Evolutionary conservation across 2,113 vertebrate species (phyloP).

Genomic region (Cyanocitta stelleri): DNA sequence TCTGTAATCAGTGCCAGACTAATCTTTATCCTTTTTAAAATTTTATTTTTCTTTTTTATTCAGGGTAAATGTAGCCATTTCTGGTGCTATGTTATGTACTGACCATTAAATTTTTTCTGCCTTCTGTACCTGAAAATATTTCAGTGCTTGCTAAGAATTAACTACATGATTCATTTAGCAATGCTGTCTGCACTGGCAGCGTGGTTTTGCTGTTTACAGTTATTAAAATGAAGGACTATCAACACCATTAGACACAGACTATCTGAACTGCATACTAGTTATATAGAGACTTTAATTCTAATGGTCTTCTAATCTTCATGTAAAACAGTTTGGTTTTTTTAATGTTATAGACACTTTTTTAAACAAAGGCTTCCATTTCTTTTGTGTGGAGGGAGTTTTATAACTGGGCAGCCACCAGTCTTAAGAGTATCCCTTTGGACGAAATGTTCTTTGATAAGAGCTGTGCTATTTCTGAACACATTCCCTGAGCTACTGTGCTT

Average conservation of each 20-base stretch:
- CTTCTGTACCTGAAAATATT: not conserved
- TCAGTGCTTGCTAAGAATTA: not conserved
- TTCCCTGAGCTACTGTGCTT: not conserved
- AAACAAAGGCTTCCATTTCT: not conserved
- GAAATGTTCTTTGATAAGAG: not conserved
- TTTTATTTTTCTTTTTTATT: not conserved
- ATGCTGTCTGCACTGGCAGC: not conserved
- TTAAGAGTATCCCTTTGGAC: not conserved
- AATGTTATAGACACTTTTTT: not conserved
- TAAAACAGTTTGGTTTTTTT: not conserved
- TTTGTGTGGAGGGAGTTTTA: not conserved
- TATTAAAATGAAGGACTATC: not conserved
- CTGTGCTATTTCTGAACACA: not conserved
- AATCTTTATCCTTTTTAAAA: not conserved
- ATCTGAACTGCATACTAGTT: not conserved
- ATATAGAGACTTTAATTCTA: not conserved
- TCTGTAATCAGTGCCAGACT: not conserved
- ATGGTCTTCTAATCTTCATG: not conserved
- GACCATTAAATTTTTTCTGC: not conserved
- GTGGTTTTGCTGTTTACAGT: not conserved
- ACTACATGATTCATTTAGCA: not conserved
- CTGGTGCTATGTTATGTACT: not conserved
- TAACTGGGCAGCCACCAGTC: not conserved
- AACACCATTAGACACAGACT: not conserved
- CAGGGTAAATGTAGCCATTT: not conserved